These are phyloP conservation scores for Boloria euphrosyne DNA, from an alignment of 2,888 invertebrate species.

Conservation along the genomic window DNA sequence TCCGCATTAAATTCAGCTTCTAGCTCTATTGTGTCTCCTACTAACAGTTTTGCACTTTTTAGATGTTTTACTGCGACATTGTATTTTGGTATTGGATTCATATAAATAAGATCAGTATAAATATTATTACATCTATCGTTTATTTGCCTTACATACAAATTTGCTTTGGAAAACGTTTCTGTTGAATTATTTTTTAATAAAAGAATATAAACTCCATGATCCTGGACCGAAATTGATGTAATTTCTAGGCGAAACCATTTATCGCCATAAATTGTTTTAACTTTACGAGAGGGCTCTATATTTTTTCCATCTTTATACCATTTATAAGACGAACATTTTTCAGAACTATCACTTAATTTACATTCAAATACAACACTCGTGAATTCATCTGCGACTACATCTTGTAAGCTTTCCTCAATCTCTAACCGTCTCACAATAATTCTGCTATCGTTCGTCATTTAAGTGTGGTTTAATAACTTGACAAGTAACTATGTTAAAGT, in stretches of 20 bases:
- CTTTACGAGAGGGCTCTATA: slow-evolving; percentile 35
- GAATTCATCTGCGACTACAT: slow-evolving; percentile 42
- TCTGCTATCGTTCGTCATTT: slow-evolving; percentile 34
- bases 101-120: slow-evolving; percentile 35
- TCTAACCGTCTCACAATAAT: slow-evolving; percentile 33
- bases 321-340: slow-evolving; percentile 32
- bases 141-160: slow-evolving; percentile 42
- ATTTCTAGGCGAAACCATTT: slow-evolving; percentile 45
- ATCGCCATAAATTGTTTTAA: slow-evolving; percentile 37
- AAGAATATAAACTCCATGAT: slow-evolving; percentile 47
- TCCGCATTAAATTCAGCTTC: slow-evolving; percentile 39
- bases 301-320: slow-evolving; percentile 49
- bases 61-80: slow-evolving; percentile 40
- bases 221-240: slow-evolving; percentile 35
- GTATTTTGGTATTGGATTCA: slow-evolving; percentile 19
- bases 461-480: slow-evolving; percentile 6
- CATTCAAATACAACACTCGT: slow-evolving; percentile 45
- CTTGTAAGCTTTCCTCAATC: slow-evolving; percentile 44
- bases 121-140: slow-evolving; percentile 23
- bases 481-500: background rate
- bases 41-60: slow-evolving; percentile 36
- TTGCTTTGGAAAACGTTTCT: slow-evolving; percentile 42
- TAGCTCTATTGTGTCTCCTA: slow-evolving; percentile 43
- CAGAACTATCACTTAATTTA: slow-evolving; percentile 37
- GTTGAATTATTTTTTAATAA: slow-evolving; percentile 35